A percentile compares a stretch with the other conserved stretches of the same genome.
These are phyloP conservation scores for Cryptocheilus praepositus DNA, from an alignment of 2,888 invertebrate genomes.

Conservation along the genomic window DNA sequence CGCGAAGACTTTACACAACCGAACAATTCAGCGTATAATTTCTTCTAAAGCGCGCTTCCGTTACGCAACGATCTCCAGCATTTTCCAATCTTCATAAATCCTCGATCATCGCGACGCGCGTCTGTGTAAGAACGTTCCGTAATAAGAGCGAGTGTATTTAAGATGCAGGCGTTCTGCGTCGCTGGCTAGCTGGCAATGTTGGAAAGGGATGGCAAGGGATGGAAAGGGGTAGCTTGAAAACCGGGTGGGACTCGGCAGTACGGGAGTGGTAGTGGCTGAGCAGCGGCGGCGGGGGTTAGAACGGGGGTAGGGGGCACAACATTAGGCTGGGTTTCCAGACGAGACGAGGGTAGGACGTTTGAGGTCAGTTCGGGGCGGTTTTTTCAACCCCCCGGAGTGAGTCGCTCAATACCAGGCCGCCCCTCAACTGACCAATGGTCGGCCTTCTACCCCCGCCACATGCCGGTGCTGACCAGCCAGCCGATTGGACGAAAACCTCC, in stretches of 20 bases:
- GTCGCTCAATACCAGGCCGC: slow-evolving; percentile 72
- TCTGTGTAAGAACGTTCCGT: slow-evolving; percentile 8
- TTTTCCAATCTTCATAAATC: no score
- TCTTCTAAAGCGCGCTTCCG: no score
- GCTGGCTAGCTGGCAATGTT: background rate
- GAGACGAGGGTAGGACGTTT: slow-evolving; percentile 74
- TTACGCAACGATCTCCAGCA: no score
- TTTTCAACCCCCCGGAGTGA: slow-evolving; percentile 71
- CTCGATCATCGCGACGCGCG: no score
- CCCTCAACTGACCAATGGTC: slow-evolving; percentile 73
- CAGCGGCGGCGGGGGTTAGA: slow-evolving; percentile 38
- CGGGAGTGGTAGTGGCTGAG: background rate
- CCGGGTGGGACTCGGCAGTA: slow-evolving; percentile 30
- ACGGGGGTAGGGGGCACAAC: slow-evolving; percentile 49
- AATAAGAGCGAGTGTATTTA: slow-evolving; percentile 25
- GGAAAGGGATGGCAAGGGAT: slow-evolving; percentile 29
- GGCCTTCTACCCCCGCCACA: slow-evolving; percentile 68
- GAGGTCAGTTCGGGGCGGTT: slow-evolving; percentile 74
- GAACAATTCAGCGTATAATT: no score
- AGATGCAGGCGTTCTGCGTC: slow-evolving; percentile 17
- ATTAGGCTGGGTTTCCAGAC: slow-evolving; percentile 70
- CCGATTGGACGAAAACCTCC: slow-evolving; percentile 69
- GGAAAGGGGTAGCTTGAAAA: slow-evolving; percentile 40
- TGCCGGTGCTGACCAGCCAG: slow-evolving; percentile 67
- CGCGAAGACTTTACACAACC: no score